Evolutionary conservation across 53 echinoderm and acorn worm species (phyloP).

Genomic region (Holothuria scabra): DNA sequence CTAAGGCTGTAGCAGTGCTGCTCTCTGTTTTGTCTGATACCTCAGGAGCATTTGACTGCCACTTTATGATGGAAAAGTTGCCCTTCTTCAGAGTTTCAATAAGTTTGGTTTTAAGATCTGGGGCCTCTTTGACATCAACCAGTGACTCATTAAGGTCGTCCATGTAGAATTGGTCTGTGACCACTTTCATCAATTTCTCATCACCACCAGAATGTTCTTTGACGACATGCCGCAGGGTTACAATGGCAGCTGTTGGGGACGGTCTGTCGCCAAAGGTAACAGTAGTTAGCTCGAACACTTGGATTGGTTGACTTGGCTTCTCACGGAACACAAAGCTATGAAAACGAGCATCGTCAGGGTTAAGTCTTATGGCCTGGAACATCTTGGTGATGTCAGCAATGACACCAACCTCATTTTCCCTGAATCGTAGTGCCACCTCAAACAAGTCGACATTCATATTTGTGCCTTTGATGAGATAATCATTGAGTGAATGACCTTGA

Average conservation of each 20-base stretch:
- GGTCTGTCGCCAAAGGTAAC: constrained; percentile 83
- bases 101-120: too few species aligned
- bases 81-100: too few species aligned
- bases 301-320: constrained; percentile 60
- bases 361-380: constrained; percentile 74
- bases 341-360: constrained; percentile 65
- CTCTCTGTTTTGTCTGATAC: constrained; percentile 70
- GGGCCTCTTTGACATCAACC: constrained; percentile 55
- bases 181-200: constrained; percentile 60
- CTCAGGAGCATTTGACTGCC: constrained; percentile 71
- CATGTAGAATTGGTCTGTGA: too few species aligned
- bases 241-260: constrained; percentile 77
- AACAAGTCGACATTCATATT: constrained; percentile 64
- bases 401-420: constrained; percentile 73
- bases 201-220: constrained; percentile 58
- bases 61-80: constrained; percentile 70
- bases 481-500: too few species aligned
- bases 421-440: constrained; percentile 70
- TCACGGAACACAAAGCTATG: constrained; percentile 75
- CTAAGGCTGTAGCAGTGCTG: too few species aligned
- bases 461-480: too few species aligned
- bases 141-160: constrained; percentile 76
- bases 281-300: constrained; percentile 72
- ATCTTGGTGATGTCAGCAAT: constrained; percentile 79
- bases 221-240: constrained; percentile 66